Base-by-base conservation (phyloP, 2,888 invertebrate species). In the Callyntrura guangdongensis region DNA sequence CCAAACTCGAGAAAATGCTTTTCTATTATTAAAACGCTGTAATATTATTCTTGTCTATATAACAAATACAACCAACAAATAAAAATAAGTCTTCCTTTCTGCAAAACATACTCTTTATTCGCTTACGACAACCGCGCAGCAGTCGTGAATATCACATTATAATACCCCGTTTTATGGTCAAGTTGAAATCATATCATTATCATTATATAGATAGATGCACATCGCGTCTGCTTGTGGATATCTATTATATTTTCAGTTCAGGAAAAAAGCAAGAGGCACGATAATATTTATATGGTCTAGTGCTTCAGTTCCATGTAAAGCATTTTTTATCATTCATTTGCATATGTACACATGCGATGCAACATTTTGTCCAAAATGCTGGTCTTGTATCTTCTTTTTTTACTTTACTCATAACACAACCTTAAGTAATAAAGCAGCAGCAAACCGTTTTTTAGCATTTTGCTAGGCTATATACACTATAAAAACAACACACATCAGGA, bases 301-400 rank as follows among this genome's bases (percentile, higher is more conserved):
- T 79, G 59, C 22, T 36, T 59, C 56, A 14, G 79, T 79, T 79
- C 79, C 45, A 72, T 72, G 36, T 45, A 72, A 36, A 72, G 6
- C 1, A 11, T 79, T 79, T 79, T 77, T 83, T 61, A 88, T 25
- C 69, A 67, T 53, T 88, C 88, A 88, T 88, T 88, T 88, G 88
- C 88, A 88, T 88, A 88, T 47, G 72, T 45, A 69, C 49, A 36
- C 88, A 88, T 88, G 88, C 88, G 85, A 85, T 86, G 86, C 72
- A 77, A 86, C 59, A 36, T 74, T 86, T 79, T 86, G 74, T 61
- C 74, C 56, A 53, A 61, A 86, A 85, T 12, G n/a, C 11, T 49
- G 17, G 17, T 22, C 20, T n/a, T 45, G 27, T 79, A 56, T 79
- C 79, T 79, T 56, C 27, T 6, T 25, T 36, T 79, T 74, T 25